These are phyloP conservation scores for Amphibalanus amphitrite DNA, from an alignment of 1,140 invertebrate species.

Conservation along the genomic window DNA sequence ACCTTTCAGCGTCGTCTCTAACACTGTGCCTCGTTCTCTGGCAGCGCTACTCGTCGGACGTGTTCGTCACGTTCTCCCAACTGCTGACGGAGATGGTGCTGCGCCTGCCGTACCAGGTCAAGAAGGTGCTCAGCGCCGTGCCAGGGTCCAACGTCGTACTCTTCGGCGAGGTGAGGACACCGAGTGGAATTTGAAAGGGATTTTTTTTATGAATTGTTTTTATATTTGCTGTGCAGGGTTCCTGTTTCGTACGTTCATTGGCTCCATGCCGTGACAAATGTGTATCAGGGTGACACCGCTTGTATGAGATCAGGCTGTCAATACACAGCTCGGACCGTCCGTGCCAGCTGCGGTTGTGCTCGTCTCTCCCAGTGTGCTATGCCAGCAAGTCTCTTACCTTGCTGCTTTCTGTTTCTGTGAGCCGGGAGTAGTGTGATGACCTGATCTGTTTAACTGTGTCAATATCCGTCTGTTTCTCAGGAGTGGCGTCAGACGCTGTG, in stretches of 20 bases:
- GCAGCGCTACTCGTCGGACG: constrained; percentile 57
- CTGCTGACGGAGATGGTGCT: constrained; percentile 87
- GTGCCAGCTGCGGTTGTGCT: no score
- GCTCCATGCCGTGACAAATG: no score
- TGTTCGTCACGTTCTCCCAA: constrained; percentile 84
- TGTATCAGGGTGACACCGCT: no score
- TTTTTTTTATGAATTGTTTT: constrained; percentile 2
- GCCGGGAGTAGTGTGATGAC: neutral
- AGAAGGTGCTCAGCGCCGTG: constrained; percentile 30
- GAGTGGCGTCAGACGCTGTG: constrained; percentile 66
- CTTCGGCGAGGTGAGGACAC: neutral
- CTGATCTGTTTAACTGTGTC: neutral
- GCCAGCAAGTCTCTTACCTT: no score
- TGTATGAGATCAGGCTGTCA: no score
- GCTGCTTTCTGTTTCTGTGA: neutral
- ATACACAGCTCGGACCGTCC: no score
- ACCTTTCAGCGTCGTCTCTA: no score
- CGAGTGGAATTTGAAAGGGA: no score
- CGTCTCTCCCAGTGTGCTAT: no score
- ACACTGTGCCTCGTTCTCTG: constrained; percentile 21
- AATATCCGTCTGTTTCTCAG: neutral
- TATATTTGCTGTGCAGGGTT: no score
- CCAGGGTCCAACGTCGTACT: neutral
- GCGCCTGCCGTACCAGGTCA: constrained; percentile 81
- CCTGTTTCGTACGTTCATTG: no score